phyloP scores from a whole-genome alignment of 2,797 vertebrate genomes.

The Pelobates cultripes region DNA sequence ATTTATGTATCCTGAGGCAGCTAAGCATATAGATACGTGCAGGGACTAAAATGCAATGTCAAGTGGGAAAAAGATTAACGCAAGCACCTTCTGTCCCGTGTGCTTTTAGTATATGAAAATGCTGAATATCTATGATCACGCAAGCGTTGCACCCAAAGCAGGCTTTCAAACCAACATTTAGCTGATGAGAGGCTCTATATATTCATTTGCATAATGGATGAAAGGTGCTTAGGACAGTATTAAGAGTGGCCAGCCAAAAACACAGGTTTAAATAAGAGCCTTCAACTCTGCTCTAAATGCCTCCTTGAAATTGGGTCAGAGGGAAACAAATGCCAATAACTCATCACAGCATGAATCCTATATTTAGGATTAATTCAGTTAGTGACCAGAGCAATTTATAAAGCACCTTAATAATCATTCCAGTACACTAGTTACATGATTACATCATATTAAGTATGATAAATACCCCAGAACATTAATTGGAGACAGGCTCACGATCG shows the following conservation, averaged over 20 bases:
- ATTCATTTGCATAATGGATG: neutral
- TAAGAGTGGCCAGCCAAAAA: neutral
- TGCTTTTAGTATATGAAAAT: neutral
- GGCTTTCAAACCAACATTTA: constrained; percentile 21
- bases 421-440: too few relatives aligned
- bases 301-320: neutral
- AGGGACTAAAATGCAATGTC: constrained; percentile 11
- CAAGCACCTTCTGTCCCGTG: constrained; percentile 13
- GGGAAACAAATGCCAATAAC: too few relatives aligned
- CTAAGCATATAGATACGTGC: constrained; percentile 62
- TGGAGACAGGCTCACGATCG: too few relatives aligned
- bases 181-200: constrained; percentile 15
- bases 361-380: too few relatives aligned
- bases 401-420: too few relatives aligned
- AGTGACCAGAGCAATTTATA: too few relatives aligned
- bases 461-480: too few relatives aligned
- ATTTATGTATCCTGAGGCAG: constrained; percentile 68
- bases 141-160: neutral
- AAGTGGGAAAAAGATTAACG: constrained; percentile 27
- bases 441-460: too few relatives aligned
- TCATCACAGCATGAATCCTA: too few relatives aligned
- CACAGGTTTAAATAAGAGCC: neutral
- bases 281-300: neutral
- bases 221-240: neutral
- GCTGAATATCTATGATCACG: neutral